Evolutionary conservation across 2,113 vertebrate species (phyloP), one percentile per base, ranked within the genome.

Genomic region (Rhagologus leucostigma): DNA sequence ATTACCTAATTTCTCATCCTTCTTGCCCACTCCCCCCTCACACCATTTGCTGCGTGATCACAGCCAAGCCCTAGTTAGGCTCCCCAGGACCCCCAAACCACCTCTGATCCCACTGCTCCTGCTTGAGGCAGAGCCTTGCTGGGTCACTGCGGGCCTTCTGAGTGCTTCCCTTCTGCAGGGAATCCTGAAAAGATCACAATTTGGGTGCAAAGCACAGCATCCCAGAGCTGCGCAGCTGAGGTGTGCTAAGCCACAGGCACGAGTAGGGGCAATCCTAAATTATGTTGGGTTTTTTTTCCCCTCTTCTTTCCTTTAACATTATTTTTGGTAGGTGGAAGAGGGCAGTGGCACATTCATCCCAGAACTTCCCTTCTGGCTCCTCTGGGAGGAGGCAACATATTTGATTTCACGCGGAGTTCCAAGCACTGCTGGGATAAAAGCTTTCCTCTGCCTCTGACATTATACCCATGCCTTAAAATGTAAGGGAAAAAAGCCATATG

Each of bases 1-100:
- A 95, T 49, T 80, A 97, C 90, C 95, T 68, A 85, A 96, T 80
- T 97, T 96, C 92, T 96, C 75, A 73, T 83, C 96, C 94, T 83
- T 63, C 53, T 64, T 62, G 94, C 88, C 37, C 3, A 0, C 78
- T 56, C 53, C 35, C 87, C 33, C 44, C 42, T 50, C 8, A 1
- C 6, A 0, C 47, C 2, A 29, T 47, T 52, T 4, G 15, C 84
- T 91, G 82, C 96, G 68, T n/a, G 32, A 92, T 94, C 91, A 86
- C 52, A 84, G 82, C 24, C 7, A 1, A 35, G 62, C 35, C 77
- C 80, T 41, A 49, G 44, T 46, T 64, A 64, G 52, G 73, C 41
- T 77, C 33, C 57, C 32, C 9, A 6, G 30, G 59, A 59, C 39
- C 55, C 67, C 67, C 57, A 90, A 4, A 33, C 12, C 16, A 0